A percentile compares a stretch with the other conserved stretches of the same genome.
Evolutionary conservation across 1,140 invertebrate genomes (phyloP).

Genomic region (Phenacoccus solenopsis): DNA sequence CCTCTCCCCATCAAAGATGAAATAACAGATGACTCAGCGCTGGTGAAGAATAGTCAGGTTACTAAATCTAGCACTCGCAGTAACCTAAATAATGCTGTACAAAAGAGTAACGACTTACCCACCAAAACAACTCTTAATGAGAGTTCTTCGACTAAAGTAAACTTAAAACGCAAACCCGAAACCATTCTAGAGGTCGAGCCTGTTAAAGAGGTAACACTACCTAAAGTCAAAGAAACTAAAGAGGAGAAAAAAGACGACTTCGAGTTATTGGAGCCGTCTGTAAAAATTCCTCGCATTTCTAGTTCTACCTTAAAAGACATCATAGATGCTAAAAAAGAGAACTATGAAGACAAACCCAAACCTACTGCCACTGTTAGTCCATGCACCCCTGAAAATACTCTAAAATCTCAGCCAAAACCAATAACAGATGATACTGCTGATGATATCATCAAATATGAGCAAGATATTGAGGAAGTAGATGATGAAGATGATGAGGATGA

Average conservation of each 20-base stretch:
- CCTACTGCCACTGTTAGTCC: not conserved
- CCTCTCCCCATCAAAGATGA: conserved; percentile 16
- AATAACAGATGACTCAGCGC: not conserved
- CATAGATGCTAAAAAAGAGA: not conserved
- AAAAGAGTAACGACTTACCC: not conserved
- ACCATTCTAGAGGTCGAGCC: not conserved
- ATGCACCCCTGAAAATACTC: not conserved
- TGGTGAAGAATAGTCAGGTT: not conserved
- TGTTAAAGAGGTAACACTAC: not conserved
- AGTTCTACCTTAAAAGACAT: not conserved
- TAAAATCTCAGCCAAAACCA: not conserved
- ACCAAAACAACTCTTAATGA: not conserved
- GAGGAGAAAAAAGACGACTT: not conserved
- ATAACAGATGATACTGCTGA: conserved; percentile 20
- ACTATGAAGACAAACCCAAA: not conserved
- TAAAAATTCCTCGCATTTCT: not conserved
- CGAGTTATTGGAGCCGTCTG: not conserved
- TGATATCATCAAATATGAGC: conserved; percentile 23
- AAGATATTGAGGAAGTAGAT: conserved; percentile 24
- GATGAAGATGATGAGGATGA: conserved; percentile 22
- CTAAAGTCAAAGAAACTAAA: not conserved
- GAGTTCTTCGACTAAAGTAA: not conserved
- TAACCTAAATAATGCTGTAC: not conserved
- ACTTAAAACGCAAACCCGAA: not conserved
- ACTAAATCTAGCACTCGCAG: not conserved